phyloP scores from a whole-genome alignment of 2,888 invertebrate species.

The Coenonympha glycerion region DNA sequence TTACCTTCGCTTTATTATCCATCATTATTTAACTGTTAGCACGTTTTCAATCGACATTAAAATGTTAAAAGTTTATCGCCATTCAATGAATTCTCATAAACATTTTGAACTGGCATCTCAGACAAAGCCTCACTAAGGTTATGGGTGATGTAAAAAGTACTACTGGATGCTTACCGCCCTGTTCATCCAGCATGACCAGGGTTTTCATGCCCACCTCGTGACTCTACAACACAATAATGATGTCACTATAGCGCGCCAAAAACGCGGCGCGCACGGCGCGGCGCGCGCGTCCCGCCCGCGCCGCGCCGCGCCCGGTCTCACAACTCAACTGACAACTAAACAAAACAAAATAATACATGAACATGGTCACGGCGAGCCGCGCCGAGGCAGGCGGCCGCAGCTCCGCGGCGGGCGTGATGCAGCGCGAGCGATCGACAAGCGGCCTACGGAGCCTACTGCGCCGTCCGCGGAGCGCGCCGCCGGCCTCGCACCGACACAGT shows the following conservation, averaged over 20 bases:
- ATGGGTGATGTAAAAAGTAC: constrained; percentile 72
- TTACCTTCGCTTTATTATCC: constrained; percentile 64
- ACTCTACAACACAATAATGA: constrained; percentile 90
- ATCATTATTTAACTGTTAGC: constrained; percentile 65
- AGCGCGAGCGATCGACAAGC: constrained; percentile 71
- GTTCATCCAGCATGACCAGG: constrained; percentile 99
- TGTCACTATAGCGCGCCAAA: constrained; percentile 76
- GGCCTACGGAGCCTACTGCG: constrained; percentile 54
- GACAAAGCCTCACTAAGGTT: constrained; percentile 70
- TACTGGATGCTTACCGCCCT: constrained; percentile 97
- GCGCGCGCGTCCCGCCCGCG: constrained; percentile 40
- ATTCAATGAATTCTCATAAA: constrained; percentile 61
- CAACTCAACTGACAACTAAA: constrained; percentile 65
- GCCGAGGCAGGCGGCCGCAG: constrained; percentile 39
- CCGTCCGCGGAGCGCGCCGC: constrained; percentile 42
- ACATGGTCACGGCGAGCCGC: constrained; percentile 46
- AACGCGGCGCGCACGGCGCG: constrained; percentile 40
- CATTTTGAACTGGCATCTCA: constrained; percentile 69
- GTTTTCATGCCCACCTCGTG: constrained; percentile 99
- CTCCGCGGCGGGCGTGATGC: constrained; percentile 43
- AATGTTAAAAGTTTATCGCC: constrained; percentile 52
- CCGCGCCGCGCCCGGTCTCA: constrained; percentile 59
- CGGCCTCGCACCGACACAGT: constrained; percentile 62
- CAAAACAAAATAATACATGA: constrained; percentile 57
- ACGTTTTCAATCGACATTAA: constrained; percentile 57